These are phyloP conservation scores for Tetragnatha versicolor DNA, from an alignment of 1,140 invertebrate species.

Conservation along the genomic window DNA sequence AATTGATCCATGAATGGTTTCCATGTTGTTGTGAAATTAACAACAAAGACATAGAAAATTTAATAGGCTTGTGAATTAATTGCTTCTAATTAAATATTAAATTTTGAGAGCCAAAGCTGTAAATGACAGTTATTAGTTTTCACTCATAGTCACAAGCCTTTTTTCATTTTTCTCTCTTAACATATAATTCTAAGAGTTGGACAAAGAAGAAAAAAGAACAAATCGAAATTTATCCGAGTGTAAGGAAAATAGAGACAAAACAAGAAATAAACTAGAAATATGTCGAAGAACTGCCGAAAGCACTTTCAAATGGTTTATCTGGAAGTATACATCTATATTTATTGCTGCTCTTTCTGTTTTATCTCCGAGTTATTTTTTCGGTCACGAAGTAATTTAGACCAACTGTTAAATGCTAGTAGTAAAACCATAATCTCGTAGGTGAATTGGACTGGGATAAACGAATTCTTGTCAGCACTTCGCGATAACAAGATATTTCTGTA, in stretches of 20 bases:
- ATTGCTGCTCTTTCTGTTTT: not conserved
- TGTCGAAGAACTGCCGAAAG: not conserved
- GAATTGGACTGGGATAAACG: not conserved
- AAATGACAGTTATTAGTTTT: too few relatives aligned
- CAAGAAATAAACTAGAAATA: not conserved
- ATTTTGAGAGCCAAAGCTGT: too few relatives aligned
- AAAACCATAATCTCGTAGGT: not conserved
- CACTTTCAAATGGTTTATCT: slow-evolving; percentile 3
- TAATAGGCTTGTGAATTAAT: too few relatives aligned
- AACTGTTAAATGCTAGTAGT: not conserved
- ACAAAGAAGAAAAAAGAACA: too few relatives aligned
- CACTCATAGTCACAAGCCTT: too few relatives aligned
- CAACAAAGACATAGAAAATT: too few relatives aligned
- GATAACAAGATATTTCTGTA: not conserved
- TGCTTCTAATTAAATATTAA: too few relatives aligned
- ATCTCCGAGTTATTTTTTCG: not conserved
- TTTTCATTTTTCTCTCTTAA: too few relatives aligned
- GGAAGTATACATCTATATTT: not conserved
- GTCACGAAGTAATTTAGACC: not conserved
- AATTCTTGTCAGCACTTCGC: not conserved
- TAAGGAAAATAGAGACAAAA: not conserved
- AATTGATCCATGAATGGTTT: too few relatives aligned
- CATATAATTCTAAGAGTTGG: too few relatives aligned
- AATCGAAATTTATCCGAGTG: not conserved
- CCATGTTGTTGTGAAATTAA: too few relatives aligned